Base-by-base conservation (phyloP, 2,888 invertebrate genomes). In the Chloroclysta siterata region DNA sequence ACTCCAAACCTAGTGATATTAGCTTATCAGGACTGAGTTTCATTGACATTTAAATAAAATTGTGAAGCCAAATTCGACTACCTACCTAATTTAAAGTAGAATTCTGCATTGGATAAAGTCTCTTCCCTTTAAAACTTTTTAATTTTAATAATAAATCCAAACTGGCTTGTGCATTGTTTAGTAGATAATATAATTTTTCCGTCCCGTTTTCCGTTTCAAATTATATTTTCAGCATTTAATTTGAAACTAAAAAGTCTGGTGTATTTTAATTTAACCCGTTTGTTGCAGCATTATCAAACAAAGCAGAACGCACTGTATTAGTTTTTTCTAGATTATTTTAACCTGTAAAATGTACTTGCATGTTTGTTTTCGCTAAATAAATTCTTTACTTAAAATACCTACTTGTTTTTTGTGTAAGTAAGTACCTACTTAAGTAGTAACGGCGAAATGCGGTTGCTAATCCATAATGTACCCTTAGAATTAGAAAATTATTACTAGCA, bases 311-410 rank as follows among this genome's bases (percentile, higher is more conserved):
- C 74, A 71, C 72, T 74, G 65, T 73, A 78, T 77, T 67, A 78
- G 78, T 84, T 85, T 39, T 36, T 84, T 85, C 47, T 41, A 53
- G 39, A 29, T 56, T 55, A 56, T 39, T 39, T 57, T 59, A 66
- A 52, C 60, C 33, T 54, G 54, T 89, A 75, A 76, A 88, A 88
- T 90, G 89, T 92, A 91, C 80, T 87, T 88, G 90, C 90, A 90
- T 91, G 88, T 86, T 89, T 90, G 87, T 89, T 89, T 90, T 89
- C 79, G 83, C 74, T 88, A 79, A 89, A 83, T 90, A 90, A 91
- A 89, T 74, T 81, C 78, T 81, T 14, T 60, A 47, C 28, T 5
- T 39, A 52, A 28, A 17, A 33, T 10, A 44, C n/a, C n/a, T 5
- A 22, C 10, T 39, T 13, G 0, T 52, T 17, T 53, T 39, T 17